Evolutionary conservation across 2,113 vertebrate species (phyloP).

Genomic region (Solenodon paradoxus): DNA sequence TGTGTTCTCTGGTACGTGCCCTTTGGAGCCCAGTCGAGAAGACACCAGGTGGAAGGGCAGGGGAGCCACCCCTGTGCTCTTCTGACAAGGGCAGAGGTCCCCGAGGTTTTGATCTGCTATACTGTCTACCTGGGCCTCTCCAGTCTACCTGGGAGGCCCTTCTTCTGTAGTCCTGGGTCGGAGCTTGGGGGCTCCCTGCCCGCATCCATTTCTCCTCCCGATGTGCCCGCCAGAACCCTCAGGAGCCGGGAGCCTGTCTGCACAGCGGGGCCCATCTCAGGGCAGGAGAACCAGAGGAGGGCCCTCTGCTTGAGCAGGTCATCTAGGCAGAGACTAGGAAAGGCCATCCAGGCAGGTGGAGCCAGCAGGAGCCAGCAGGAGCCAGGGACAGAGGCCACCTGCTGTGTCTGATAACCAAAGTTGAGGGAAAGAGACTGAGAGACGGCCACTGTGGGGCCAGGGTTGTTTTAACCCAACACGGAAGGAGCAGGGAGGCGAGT

Average conservation of each 20-base stretch:
- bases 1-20: too few relatives aligned
- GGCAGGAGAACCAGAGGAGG: neutral
- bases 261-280: neutral
- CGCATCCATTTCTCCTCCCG: too few relatives aligned
- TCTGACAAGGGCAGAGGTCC: neutral
- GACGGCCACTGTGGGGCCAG: neutral
- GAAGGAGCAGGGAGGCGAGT: accelerated
- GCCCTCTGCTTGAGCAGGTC: neutral
- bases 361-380: neutral
- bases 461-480: neutral
- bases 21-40: neutral
- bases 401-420: neutral
- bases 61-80: neutral
- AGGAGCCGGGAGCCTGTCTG: neutral
- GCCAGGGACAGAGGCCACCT: neutral
- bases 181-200: neutral
- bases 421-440: neutral
- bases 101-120: too few relatives aligned
- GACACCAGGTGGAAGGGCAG: too few relatives aligned
- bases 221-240: neutral
- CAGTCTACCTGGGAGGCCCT: neutral
- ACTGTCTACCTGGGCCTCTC: neutral
- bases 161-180: too few relatives aligned
- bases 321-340: neutral
- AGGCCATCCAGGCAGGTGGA: neutral